Base-by-base conservation (phyloP, 1,140 invertebrate species). In the Arion vulgaris region DNA sequence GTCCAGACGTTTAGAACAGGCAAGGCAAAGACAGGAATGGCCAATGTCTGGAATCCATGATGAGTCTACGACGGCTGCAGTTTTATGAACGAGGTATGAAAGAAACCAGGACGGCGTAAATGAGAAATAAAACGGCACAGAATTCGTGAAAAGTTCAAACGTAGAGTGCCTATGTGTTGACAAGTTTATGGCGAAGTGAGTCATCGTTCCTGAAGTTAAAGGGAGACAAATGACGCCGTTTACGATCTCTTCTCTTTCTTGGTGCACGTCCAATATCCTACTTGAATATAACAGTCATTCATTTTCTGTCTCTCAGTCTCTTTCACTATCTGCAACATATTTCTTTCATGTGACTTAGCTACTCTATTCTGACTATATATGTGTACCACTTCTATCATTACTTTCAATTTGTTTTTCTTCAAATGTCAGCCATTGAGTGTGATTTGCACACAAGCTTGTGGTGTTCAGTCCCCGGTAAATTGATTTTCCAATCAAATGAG, bases 1-100 rank as follows among this genome's bases (percentile, higher is more conserved):
- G 5, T 45, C 41, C n/a, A n/a, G n/a, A 45, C 41, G 5, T 45
- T 45, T 45, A 7, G 41, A 45, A 45, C 5, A 15, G 5, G 5
- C 15, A 45, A 45, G 15, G 41, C 41, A 5, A 45, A 15, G 41
- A n/a, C n/a, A n/a, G 41, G 41, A 45, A 45, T 45, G 41, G 41
- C 41, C 15, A 45, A 45, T 45, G 41, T 45, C 5, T 15, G n/a
- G 41, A 45, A 5, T 45, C 5, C 41, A 45, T 15, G 41, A 15
- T 45, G 26, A n/a, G 9, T 2, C 32, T 32, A 28, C 28, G 62
- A 66, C n/a, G 28, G 11, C 62, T 13, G 62, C 62, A 66, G 62
- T 66, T 66, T 66, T 66, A 66, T 66, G 62, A 66, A 66, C 9
- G n/a, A 32, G 17, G 28, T n/a, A 66, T 66, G 28, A 66, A 66